Evolutionary conservation across 2,888 invertebrate genomes (phyloP).

Genomic region (Siphonodentalium dalli): DNA sequence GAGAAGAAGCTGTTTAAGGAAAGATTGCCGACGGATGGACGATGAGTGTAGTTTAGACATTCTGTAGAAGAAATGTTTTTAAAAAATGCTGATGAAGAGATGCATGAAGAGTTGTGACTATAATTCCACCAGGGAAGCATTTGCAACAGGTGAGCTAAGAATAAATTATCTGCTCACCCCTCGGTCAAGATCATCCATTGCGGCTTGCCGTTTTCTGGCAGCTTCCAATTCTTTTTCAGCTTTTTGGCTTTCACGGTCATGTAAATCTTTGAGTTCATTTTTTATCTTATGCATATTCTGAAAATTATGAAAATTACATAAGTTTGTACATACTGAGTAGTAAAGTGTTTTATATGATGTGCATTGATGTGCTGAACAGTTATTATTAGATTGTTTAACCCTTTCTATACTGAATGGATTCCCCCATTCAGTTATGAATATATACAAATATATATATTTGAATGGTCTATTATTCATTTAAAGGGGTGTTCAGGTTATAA

Average conservation of each 20-base stretch:
- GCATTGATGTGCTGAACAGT: not conserved
- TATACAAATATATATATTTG: too few relatives aligned
- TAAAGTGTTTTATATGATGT: not conserved
- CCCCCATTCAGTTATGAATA: too few relatives aligned
- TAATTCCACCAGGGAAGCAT: not conserved
- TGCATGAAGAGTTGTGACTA: too few relatives aligned
- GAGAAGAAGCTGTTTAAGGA: too few relatives aligned
- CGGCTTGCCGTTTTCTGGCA: conserved; percentile 51
- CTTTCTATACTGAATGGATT: too few relatives aligned
- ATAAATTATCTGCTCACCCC: conserved; percentile 42
- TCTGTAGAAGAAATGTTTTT: too few relatives aligned
- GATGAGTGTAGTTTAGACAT: too few relatives aligned
- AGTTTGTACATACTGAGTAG: not conserved
- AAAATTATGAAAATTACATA: not conserved
- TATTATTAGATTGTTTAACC: too few relatives aligned
- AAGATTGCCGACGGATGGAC: too few relatives aligned
- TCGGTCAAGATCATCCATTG: conserved; percentile 54
- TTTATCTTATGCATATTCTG: conserved; percentile 44
- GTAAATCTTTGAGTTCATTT: conserved; percentile 42
- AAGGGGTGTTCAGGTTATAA: too few relatives aligned
- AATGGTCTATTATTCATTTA: too few relatives aligned
- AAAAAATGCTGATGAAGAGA: too few relatives aligned
- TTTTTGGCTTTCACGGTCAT: conserved; percentile 47
- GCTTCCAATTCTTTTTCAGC: conserved; percentile 54
- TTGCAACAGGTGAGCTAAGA: not conserved